These are phyloP conservation scores for Cataglyphis rosenhaueri DNA, from an alignment of 2,888 invertebrate genomes.

Conservation along the genomic window DNA sequence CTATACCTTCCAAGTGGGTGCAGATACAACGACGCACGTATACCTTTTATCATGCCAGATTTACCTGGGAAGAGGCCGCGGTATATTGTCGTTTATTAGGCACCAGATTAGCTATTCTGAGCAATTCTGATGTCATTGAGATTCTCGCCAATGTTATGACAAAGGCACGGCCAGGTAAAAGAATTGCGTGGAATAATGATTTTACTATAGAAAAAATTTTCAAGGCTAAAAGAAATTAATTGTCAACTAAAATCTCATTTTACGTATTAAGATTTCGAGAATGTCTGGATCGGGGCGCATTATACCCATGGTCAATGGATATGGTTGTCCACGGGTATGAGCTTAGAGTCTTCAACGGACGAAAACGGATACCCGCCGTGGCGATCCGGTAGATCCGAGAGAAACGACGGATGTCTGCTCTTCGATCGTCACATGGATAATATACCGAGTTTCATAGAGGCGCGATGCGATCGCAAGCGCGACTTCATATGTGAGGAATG, in stretches of 20 bases:
- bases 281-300: conserved; percentile 86
- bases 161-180: conserved; percentile 72
- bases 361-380: conserved; percentile 74
- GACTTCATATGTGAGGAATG: conserved; percentile 86
- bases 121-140: conserved; percentile 84
- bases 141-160: conserved; percentile 73
- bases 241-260: neutral
- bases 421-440: conserved; percentile 86
- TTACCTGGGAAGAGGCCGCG: conserved; percentile 87
- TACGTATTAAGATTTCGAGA: conserved; percentile 83
- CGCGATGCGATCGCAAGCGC: conserved; percentile 86
- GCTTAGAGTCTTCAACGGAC: conserved; percentile 84
- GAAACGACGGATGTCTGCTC: conserved; percentile 85
- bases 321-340: conserved; percentile 86
- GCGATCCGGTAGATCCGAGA: conserved; percentile 72
- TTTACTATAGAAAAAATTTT: neutral
- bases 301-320: conserved; percentile 85
- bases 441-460: conserved; percentile 86
- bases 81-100: conserved; percentile 86
- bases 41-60: conserved; percentile 85
- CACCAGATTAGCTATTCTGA: conserved; percentile 86
- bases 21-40: conserved; percentile 82
- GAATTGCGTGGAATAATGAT: neutral
- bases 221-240: neutral
- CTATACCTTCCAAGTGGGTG: conserved; percentile 74